Base-by-base conservation (phyloP, 2,888 invertebrate genomes). In the Formica aserva region DNA sequence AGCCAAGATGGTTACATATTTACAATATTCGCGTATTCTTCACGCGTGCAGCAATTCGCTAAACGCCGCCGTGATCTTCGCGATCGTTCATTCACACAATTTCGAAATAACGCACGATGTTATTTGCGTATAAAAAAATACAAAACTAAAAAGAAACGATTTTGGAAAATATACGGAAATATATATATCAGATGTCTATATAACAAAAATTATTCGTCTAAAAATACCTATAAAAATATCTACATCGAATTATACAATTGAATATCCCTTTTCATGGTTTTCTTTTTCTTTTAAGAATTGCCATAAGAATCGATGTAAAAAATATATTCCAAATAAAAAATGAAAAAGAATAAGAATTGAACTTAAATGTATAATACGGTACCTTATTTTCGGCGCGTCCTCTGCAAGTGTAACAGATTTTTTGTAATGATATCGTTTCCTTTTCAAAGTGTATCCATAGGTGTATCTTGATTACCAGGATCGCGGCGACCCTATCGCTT, bases 1-100 rank as follows among this genome's bases (percentile, higher is more conserved):
- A 81, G 60, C 22, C 71, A 55, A 35, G 38, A 75, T 63, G 84
- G 69, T 69, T 82, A 80, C 69, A 76, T 87, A 83, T 85, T 63
- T 83, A 88, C 89, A 84, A 62, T 65, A 57, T 62, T n/a, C 32
- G 57, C 26, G 41, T 63, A 45, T 15, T 35, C 22, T 22, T 82
- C 60, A 45, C 26, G 48, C 55, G 45, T 45, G 38, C 57, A 26
- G 48, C 65, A 26, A 26, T n/a, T 26, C 35, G 65, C 11, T 26
- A 35, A 66, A 67, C 29, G n/a, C 69, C 41, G 29, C 35, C 32
- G 41, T 32, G 22, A 48, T 29, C 29, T 38, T 29, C 8, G 41
- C 72, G 11, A 13, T 41, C 41, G 72, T 41, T 41, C 72, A 32
- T 41, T 41, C 57, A 22, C 18, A 18, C 41, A 74, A 60, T 32